phyloP scores from a whole-genome alignment of 2,888 invertebrate species.

The Chaetogeoica ovagalla region DNA sequence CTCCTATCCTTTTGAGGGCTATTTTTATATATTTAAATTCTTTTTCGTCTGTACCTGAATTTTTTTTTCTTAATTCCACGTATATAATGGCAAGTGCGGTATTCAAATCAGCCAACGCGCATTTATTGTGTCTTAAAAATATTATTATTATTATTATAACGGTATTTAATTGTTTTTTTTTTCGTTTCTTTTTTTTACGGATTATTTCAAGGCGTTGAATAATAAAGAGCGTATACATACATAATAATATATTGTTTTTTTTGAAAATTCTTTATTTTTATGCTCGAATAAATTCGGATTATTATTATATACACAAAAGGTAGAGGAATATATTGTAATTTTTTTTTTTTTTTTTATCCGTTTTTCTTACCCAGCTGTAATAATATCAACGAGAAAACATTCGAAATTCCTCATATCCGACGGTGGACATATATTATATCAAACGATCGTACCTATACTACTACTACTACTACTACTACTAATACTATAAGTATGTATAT shows the following conservation, averaged over 20 bases:
- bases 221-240: not conserved
- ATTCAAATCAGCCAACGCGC: too few species aligned
- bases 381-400: constrained; percentile 18
- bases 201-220: not conserved
- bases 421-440: constrained; percentile 10
- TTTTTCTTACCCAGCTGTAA: not conserved
- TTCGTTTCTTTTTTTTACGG: not conserved
- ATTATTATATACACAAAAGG: not conserved
- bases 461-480: too few species aligned
- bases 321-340: constrained; percentile 2
- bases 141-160: too few species aligned
- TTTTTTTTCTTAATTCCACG: too few species aligned
- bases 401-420: constrained; percentile 29
- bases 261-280: not conserved
- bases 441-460: not conserved
- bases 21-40: too few species aligned
- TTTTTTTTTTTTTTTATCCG: not conserved
- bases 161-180: too few species aligned
- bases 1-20: too few species aligned
- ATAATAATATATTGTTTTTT: not conserved
- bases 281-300: not conserved
- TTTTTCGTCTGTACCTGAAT: too few species aligned
- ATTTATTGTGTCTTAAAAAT: too few species aligned
- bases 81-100: too few species aligned
- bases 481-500: not conserved